Percentiles rank a stretch among this genome's conserved stretches.
Evolutionary conservation across 2,888 invertebrate species (phyloP).

Genomic region (Aphodius granarius): DNA sequence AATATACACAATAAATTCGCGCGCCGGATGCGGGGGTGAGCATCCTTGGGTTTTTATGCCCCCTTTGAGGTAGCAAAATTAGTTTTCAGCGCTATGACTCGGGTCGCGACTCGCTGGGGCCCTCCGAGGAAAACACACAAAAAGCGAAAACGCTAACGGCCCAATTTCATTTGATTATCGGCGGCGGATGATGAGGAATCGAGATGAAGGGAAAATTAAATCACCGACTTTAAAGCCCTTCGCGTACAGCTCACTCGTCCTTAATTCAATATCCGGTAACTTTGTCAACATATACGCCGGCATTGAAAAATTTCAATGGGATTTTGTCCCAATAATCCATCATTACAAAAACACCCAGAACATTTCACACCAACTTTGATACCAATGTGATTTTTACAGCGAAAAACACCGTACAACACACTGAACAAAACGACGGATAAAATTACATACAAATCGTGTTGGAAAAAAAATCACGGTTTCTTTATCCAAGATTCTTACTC

Average conservation of each 20-base stretch:
- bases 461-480: too few species aligned
- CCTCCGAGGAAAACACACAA: neutral
- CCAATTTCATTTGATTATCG: constrained; percentile 11
- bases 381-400: too few species aligned
- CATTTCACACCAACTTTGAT: neutral
- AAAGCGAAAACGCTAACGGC: constrained; percentile 5
- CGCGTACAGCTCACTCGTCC: neutral
- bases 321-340: too few species aligned
- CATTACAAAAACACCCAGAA: too few species aligned
- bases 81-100: neutral
- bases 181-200: neutral
- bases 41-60: neutral
- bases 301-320: too few species aligned
- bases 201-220: constrained; percentile 9
- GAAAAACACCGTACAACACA: too few species aligned
- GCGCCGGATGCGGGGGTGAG: neutral
- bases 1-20: neutral
- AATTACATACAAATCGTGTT: too few species aligned
- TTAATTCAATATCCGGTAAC: neutral
- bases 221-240: constrained; percentile 7
- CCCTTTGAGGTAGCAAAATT: constrained; percentile 8
- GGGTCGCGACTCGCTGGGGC: neutral
- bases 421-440: too few species aligned
- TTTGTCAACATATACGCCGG: neutral
- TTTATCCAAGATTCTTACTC: too few species aligned